These are phyloP conservation scores for Pithys albifrons DNA, from an alignment of 2,113 vertebrate genomes.

Conservation along the genomic window DNA sequence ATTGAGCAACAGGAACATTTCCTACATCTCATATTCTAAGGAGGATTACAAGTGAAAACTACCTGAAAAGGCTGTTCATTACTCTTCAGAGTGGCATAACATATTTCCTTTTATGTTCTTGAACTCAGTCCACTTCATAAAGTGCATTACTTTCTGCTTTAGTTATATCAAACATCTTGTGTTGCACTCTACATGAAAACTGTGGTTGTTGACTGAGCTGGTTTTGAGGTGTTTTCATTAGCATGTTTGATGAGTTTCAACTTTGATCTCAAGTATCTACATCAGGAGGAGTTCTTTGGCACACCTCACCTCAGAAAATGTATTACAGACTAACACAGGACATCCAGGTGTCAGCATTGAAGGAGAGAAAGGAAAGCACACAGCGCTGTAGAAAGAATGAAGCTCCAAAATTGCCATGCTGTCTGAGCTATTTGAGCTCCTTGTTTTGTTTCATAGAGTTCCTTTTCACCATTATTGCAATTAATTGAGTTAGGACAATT, in stretches of 20 bases:
- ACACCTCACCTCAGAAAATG: not conserved
- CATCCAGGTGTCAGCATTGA: not conserved
- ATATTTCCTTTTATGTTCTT: slow-evolving; percentile 11
- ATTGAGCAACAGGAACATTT: slow-evolving; percentile 10
- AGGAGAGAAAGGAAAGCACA: not conserved
- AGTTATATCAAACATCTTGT: not conserved
- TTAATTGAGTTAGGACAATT: not conserved
- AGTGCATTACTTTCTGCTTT: slow-evolving; percentile 43
- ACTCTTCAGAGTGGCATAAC: not conserved
- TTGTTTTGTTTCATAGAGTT: not conserved
- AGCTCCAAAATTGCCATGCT: not conserved
- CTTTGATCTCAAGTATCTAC: slow-evolving; percentile 20
- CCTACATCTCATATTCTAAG: slow-evolving; percentile 16
- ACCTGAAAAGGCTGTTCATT: not conserved
- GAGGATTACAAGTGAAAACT: slow-evolving; percentile 33
- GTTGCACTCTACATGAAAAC: slow-evolving; percentile 25
- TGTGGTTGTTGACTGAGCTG: not conserved
- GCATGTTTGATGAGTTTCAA: not conserved
- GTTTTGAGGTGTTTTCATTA: not conserved
- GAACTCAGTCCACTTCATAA: slow-evolving; percentile 28
- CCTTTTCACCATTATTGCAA: not conserved
- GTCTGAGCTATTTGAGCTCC: not conserved
- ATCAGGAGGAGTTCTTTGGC: not conserved
- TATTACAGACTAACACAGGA: not conserved
- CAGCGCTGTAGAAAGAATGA: not conserved